A percentile compares a stretch with the other conserved stretches of the same genome.
phyloP scores from a whole-genome alignment of 1,140 invertebrate genomes.

The Procambarus clarkii region DNA sequence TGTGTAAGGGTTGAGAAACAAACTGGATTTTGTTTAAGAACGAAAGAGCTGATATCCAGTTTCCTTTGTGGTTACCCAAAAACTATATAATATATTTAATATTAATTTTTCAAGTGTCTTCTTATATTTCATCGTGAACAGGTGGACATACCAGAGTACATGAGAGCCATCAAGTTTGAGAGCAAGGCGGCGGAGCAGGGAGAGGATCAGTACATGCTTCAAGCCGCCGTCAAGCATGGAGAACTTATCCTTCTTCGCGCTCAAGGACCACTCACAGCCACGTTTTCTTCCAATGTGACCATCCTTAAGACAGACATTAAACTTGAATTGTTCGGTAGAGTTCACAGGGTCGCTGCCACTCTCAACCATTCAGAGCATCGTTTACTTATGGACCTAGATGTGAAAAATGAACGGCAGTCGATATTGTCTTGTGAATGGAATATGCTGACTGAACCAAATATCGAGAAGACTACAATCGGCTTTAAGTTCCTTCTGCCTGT shows the following conservation, averaged over 20 bases:
- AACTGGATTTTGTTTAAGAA: too few species aligned
- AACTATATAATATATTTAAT: too few species aligned
- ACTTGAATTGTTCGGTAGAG: neutral
- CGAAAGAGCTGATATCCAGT: too few species aligned
- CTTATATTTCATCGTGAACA: neutral
- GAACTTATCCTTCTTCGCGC: neutral
- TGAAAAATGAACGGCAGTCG: neutral
- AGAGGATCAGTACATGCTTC: neutral
- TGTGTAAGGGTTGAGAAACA: too few species aligned
- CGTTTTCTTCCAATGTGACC: neutral
- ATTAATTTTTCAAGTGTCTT: too few species aligned
- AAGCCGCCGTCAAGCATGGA: conserved; percentile 11
- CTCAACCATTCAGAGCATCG: neutral
- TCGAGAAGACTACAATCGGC: neutral
- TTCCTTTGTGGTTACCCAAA: too few species aligned
- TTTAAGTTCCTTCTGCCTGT: neutral
- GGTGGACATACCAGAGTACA: conserved; percentile 10
- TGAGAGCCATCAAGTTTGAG: conserved; percentile 29
- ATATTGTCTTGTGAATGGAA: neutral
- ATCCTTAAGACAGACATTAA: neutral
- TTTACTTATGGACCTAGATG: neutral
- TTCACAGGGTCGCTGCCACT: neutral
- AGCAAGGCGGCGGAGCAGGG: neutral
- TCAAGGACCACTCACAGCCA: neutral
- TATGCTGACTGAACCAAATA: neutral